Evolutionary conservation across 2,113 vertebrate species (phyloP).

Genomic region (Zingel zingel): DNA sequence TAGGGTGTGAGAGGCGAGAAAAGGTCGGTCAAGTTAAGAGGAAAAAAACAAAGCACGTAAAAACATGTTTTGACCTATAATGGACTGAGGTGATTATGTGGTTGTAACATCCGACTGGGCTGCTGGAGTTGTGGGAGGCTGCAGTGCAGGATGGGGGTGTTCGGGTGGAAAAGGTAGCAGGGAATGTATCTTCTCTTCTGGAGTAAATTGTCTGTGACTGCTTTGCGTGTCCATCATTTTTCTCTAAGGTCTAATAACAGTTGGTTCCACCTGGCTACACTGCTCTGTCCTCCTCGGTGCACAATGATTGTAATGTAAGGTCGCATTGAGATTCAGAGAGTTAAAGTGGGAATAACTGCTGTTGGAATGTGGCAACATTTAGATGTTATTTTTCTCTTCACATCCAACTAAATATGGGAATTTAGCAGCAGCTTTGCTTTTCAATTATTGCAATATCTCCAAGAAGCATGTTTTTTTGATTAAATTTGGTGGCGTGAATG

Average conservation of each 20-base stretch:
- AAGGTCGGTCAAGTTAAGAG: slow-evolving; percentile 40
- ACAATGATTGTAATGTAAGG: slow-evolving; percentile 17
- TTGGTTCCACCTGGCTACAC: slow-evolving; percentile 71
- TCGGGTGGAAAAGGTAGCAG: slow-evolving; percentile 35
- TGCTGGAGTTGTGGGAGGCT: slow-evolving; percentile 28
- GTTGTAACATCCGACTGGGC: slow-evolving; percentile 32
- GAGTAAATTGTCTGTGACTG: slow-evolving; percentile 74
- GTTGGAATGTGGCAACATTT: neutral
- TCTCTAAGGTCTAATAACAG: slow-evolving; percentile 77
- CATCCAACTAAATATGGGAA: neutral
- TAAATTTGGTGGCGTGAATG: slow-evolving; percentile 16
- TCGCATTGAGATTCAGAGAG: slow-evolving; percentile 19
- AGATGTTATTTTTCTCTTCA: neutral
- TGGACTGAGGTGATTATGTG: slow-evolving; percentile 51
- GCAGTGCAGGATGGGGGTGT: slow-evolving; percentile 9
- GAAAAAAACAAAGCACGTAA: slow-evolving; percentile 50
- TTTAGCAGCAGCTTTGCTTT: slow-evolving; percentile 7
- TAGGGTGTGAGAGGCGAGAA: slow-evolving; percentile 17
- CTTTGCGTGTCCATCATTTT: slow-evolving; percentile 75
- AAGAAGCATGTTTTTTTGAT: neutral
- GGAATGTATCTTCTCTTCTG: slow-evolving; percentile 53
- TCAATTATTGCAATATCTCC: slow-evolving; percentile 9
- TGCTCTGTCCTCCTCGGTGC: slow-evolving; percentile 45
- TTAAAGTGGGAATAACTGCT: slow-evolving; percentile 31
- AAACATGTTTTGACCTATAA: slow-evolving; percentile 47